Evolutionary conservation across 2,888 invertebrate genomes (phyloP).

Genomic region (Lydus trimaculatus): DNA sequence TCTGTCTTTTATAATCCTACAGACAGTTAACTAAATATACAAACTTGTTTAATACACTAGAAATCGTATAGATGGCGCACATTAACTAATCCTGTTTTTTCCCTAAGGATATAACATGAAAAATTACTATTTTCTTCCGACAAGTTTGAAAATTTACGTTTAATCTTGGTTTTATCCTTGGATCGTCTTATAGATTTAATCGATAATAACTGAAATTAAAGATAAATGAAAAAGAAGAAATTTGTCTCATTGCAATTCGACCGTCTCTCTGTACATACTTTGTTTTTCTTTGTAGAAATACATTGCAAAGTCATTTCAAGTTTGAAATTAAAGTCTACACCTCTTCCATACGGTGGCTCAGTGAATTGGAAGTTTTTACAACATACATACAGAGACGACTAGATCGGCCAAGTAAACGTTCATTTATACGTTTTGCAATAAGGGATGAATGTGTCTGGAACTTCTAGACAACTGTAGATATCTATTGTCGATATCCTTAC

Average conservation of each 20-base stretch:
- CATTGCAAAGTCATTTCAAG: background rate
- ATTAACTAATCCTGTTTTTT: background rate
- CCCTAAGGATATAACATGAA: background rate
- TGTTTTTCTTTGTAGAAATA: background rate
- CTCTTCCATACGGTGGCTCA: background rate
- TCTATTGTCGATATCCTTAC: background rate
- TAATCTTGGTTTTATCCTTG: too few relatives aligned
- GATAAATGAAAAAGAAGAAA: background rate
- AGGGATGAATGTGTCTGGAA: constrained; percentile 2
- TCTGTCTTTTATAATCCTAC: background rate
- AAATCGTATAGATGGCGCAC: background rate
- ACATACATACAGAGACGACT: background rate
- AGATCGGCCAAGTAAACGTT: background rate
- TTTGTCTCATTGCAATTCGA: background rate
- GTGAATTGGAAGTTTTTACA: constrained; percentile 6
- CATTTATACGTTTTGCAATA: constrained; percentile 1
- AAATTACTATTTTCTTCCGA: background rate
- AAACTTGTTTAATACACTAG: background rate
- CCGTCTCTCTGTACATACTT: background rate
- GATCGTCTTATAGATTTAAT: background rate
- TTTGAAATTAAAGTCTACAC: constrained; percentile 3
- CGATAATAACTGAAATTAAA: background rate
- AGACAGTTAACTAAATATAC: background rate
- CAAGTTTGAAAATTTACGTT: too few relatives aligned
- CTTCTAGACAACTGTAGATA: background rate